Evolutionary conservation across 2,888 invertebrate species (phyloP).

Genomic region (Megamerina dolium): DNA sequence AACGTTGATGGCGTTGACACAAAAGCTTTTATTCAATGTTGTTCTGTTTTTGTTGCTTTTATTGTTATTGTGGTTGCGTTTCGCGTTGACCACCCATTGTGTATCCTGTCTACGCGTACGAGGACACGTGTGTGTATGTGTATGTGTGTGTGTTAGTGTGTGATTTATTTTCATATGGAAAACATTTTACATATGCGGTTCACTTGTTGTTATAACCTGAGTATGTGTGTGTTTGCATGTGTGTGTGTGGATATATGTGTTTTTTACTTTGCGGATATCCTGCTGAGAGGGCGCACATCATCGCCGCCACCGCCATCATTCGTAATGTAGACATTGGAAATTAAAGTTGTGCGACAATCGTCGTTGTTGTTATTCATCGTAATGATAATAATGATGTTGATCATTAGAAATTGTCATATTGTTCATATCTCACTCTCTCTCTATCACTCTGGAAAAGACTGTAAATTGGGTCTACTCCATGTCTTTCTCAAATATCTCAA

Average conservation of each 20-base stretch:
- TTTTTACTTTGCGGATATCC: neutral
- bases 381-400: too few species aligned
- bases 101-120: neutral
- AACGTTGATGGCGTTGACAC: slow-evolving; percentile 37
- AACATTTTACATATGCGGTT: neutral
- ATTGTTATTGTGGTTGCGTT: slow-evolving; percentile 11
- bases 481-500: too few species aligned
- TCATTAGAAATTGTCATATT: too few species aligned
- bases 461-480: too few species aligned
- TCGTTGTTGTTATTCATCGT: neutral
- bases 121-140: neutral
- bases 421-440: too few species aligned
- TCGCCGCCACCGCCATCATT: too few species aligned
- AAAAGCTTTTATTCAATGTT: slow-evolving; percentile 31
- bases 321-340: slow-evolving; percentile 18
- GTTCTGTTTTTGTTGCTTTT: slow-evolving; percentile 18
- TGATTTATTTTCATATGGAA: too few species aligned
- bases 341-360: slow-evolving; percentile 20
- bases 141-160: too few species aligned
- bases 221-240: neutral
- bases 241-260: neutral
- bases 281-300: neutral
- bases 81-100: slow-evolving; percentile 12
- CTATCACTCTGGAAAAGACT: too few species aligned
- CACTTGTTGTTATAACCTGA: neutral